phyloP scores from a whole-genome alignment of 2,888 invertebrate genomes.

The Protophormia terraenovae region DNA sequence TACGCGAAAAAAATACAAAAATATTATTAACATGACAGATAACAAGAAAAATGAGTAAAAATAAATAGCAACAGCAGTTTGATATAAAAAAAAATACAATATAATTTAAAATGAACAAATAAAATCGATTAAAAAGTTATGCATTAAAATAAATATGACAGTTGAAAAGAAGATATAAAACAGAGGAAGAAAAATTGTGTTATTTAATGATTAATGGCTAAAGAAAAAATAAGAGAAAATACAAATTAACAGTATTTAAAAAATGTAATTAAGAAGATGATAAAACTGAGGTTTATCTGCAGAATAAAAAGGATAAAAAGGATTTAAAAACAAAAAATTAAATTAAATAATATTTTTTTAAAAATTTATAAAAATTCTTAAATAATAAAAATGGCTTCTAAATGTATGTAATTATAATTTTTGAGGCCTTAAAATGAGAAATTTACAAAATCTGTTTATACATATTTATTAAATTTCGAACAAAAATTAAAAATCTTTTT shows the following conservation, averaged over 20 bases:
- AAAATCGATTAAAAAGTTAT: constrained; percentile 56
- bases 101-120: constrained; percentile 35
- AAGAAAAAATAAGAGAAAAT: background rate
- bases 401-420: too few relatives aligned
- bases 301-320: too few relatives aligned
- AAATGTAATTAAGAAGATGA: too few relatives aligned
- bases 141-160: constrained; percentile 34
- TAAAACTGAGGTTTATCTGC: too few relatives aligned
- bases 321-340: too few relatives aligned
- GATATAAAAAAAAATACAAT: constrained; percentile 4
- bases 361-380: too few relatives aligned
- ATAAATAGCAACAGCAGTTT: background rate
- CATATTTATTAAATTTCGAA: too few relatives aligned
- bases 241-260: background rate
- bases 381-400: too few relatives aligned
- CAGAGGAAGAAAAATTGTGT: background rate
- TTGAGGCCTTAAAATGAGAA: too few relatives aligned
- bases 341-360: too few relatives aligned
- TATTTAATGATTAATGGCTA: background rate
- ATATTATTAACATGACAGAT: constrained; percentile 52
- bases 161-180: background rate
- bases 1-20: background rate
- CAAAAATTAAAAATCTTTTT: too few relatives aligned
- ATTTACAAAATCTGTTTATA: too few relatives aligned
- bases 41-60: constrained; percentile 44